A percentile compares a stretch with the other conserved stretches of the same genome.
Conservation (phyloP, 2,888 invertebrate species). For the Cryptops parisi region DNA sequence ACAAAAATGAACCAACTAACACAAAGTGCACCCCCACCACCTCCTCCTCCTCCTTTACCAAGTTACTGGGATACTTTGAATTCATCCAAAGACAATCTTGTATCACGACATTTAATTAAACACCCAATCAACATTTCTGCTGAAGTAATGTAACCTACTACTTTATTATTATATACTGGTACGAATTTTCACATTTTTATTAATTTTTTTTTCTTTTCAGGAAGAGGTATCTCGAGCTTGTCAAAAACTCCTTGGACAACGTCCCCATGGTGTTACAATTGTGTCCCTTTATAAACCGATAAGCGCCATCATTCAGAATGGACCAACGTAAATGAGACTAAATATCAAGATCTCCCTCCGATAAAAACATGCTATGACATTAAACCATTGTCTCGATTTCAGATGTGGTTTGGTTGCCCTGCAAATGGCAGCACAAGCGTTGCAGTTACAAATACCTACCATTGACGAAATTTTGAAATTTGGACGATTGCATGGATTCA, state of each 20-base stretch:
- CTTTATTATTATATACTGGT: too few species aligned
- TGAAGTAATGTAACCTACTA: too few species aligned
- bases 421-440: slow-evolving; percentile 52
- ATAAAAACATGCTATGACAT: too few species aligned
- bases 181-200: too few species aligned
- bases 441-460: slow-evolving; percentile 16
- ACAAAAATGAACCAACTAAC: too few species aligned
- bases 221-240: slow-evolving; percentile 5
- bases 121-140: too few species aligned
- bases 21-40: too few species aligned
- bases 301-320: slow-evolving; percentile 20
- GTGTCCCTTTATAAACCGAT: slow-evolving; percentile 4
- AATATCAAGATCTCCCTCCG: too few species aligned
- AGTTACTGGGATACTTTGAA: too few species aligned
- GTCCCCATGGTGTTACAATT: not conserved
- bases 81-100: too few species aligned
- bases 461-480: slow-evolving; percentile 35
- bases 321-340: slow-evolving; percentile 21
- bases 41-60: too few species aligned
- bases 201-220: slow-evolving; percentile 2
- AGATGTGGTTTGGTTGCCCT: slow-evolving; percentile 82
- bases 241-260: not conserved
- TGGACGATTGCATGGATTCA: slow-evolving; percentile 49
- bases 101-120: too few species aligned
- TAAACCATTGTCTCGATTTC: slow-evolving; percentile 19